phyloP scores from a whole-genome alignment of 2,888 invertebrate genomes.

The Cheilosia urbana region DNA sequence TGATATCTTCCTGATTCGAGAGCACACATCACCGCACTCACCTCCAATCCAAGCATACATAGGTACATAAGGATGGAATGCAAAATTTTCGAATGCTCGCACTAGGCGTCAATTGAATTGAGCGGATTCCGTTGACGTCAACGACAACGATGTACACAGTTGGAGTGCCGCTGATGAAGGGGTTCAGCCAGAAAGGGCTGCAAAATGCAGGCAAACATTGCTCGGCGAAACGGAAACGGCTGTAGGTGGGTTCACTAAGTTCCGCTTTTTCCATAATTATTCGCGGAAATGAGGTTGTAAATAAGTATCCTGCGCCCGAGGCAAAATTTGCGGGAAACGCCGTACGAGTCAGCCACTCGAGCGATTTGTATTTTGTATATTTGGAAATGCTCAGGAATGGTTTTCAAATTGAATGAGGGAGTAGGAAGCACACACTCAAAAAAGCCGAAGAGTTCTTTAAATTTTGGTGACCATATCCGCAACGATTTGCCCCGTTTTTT shows the following conservation, averaged over 20 bases:
- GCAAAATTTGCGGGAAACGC: constrained; percentile 28
- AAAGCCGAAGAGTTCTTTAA: constrained; percentile 4
- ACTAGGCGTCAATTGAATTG: constrained; percentile 66
- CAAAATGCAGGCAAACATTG: constrained; percentile 57
- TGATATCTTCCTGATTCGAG: constrained; percentile 49
- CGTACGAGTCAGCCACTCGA: constrained; percentile 5
- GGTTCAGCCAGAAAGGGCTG: constrained; percentile 40
- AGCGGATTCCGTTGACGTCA: constrained; percentile 42
- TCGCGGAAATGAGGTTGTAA: constrained; percentile 72
- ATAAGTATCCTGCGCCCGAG: constrained; percentile 61
- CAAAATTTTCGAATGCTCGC: constrained; percentile 50
- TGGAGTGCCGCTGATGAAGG: constrained; percentile 28
- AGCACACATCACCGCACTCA: constrained; percentile 33
- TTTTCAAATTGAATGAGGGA: constrained; percentile 29
- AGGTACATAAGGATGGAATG: constrained; percentile 28
- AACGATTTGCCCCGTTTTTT: neutral
- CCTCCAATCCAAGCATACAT: constrained; percentile 11
- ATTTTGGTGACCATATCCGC: constrained; percentile 29
- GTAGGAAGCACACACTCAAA: neutral
- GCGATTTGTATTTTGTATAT: constrained; percentile 42
- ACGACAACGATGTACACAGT: constrained; percentile 1
- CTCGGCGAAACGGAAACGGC: constrained; percentile 66
- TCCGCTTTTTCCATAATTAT: constrained; percentile 70
- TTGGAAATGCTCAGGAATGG: constrained; percentile 28
- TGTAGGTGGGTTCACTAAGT: constrained; percentile 51